Evolutionary conservation across 2,888 invertebrate species (phyloP), one percentile per base, ranked within the genome.

Genomic region (Drosophila yooni): DNA sequence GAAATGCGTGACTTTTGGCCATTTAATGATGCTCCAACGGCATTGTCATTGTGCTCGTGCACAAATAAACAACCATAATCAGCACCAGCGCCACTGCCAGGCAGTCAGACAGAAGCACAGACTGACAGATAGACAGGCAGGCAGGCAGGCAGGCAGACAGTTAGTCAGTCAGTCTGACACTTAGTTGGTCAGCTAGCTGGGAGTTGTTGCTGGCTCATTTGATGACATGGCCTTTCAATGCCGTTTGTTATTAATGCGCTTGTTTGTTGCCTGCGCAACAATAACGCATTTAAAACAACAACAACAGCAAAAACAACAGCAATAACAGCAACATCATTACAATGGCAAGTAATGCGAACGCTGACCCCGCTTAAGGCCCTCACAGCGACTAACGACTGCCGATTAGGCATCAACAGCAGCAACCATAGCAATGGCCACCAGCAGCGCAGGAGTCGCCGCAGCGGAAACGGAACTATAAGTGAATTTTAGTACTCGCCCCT

Each of bases 1-100:
- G 76, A 76, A 89, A 90, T 86, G 87, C 91, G 90, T 90, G 88
- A 89, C 88, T 83, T 82, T 84, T 87, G 88, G 91, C 79, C 90
- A 76, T 88, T 90, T 88, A 88, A 88, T 89, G 89, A 90, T 88
- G 88, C 81, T 89, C 81, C 88, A 77, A 76, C 69, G 81, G 68
- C 79, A 81, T 86, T 87, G 82, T 76, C 81, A 81, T 79, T 69
- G 81, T 81, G 57, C 62, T 65, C 48, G 59, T 81, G 77, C 73
- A 73, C 87, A 81, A 83, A 87, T 83, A 89, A 86, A 90, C 87
- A 90, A 74, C 82, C 77, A 86, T 83, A 88, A 76, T 81, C 76
- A 89, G 72, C 79, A 82, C 64, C 68, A 70, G 51, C 73, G 54
- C 40, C 36, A 38, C 54, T 43, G 36, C 4, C 50, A 11, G 46